Base-by-base conservation (phyloP, 2,113 vertebrate species). In the Sinocyclocheilus anshuiensis region DNA sequence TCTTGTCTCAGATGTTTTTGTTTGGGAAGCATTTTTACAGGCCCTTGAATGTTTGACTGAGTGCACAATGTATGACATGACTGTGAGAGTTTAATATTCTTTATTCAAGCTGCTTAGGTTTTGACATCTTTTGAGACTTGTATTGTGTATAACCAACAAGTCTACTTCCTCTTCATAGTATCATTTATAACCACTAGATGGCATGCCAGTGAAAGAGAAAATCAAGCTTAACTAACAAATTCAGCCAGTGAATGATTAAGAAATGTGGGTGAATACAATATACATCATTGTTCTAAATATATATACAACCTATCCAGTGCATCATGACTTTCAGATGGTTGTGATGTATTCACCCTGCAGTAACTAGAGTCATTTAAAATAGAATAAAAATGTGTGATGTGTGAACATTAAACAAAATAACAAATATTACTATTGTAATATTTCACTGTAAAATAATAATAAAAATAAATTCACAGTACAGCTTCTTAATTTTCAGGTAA, bases 111-210 rank as follows among this genome's bases (percentile, higher is more conserved):
- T 36, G 2, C 45, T 50, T 67, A 67, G 63, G 15, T 8, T 42
- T 42, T 42, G 42, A 71, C 16, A 71, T 71, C 29, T 18, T 71
- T 71, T 71, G 67, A 36, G 29, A 71, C 16, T 20, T 36, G 20
- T 71, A 71, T 20, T 36, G 29, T 71, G 29, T 10, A 71, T 20
- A 36, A 36, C 18, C 9, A 71, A 36, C 67, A 71, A 0, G 29
- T 9, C 26, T 4, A 71, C 16, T 45, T 48, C n/a, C 72, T n/a
- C 72, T 48, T 71, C 6, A 11, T 12, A 84, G 6, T 83, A 65
- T 55, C 22, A 72, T 7, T 0, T 6, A 1, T 75, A 11, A 16
- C 90, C 93, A 89, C 89, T 85, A 89, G 91, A 84, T 91, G 92
- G 85, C 91, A 89, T 72, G 26, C 26, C 90, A 87, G 69, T 84